Evolutionary conservation across 2,113 vertebrate species (phyloP).

Genomic region (Prochilodus magdalenae): DNA sequence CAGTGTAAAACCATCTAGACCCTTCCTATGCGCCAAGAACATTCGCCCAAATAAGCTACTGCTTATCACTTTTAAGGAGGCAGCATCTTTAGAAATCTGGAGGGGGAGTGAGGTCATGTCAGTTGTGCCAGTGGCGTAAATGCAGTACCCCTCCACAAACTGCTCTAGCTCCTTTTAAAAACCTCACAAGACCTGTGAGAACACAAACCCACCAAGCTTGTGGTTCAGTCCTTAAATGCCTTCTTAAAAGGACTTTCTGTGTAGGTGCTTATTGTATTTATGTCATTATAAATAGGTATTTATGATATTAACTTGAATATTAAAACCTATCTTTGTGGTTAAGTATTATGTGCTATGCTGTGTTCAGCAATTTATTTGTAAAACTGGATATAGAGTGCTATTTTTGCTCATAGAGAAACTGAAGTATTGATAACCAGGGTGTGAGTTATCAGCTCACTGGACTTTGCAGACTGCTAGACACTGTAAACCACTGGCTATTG

Average conservation of each 20-base stretch:
- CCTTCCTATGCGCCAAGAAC: conserved; percentile 35
- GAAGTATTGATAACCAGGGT: conserved; percentile 46
- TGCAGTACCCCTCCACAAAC: background rate
- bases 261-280: conserved; percentile 32
- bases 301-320: conserved; percentile 26
- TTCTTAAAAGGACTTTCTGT: conserved; percentile 22
- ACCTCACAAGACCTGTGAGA: background rate
- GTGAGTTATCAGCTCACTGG: conserved; percentile 10
- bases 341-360: conserved; percentile 36
- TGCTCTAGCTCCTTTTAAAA: conserved; percentile 36
- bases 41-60: conserved; percentile 47
- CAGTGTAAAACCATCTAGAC: conserved; percentile 54
- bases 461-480: background rate
- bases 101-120: background rate
- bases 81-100: background rate
- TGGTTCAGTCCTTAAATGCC: background rate
- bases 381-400: conserved; percentile 23
- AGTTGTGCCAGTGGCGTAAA: background rate
- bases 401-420: conserved; percentile 6
- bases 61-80: conserved; percentile 57
- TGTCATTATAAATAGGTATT: conserved; percentile 12
- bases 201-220: background rate
- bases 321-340: conserved; percentile 36
- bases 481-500: background rate
- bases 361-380: conserved; percentile 36